Evolutionary conservation across 2,888 invertebrate species (phyloP).

Genomic region (Boloria selene): DNA sequence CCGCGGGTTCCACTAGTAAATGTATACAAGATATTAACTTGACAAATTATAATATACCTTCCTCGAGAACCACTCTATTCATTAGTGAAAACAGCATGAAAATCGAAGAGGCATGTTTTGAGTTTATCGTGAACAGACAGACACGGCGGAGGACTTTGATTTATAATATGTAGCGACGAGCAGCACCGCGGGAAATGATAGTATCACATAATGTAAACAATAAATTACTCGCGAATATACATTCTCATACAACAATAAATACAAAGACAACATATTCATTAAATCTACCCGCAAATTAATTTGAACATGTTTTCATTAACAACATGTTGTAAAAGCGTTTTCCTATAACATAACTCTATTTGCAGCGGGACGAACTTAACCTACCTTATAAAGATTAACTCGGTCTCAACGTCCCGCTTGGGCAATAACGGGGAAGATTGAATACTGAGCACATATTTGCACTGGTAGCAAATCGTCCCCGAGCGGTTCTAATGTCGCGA

Average conservation of each 20-base stretch:
- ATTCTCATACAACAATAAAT: not conserved
- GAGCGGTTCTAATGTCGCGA: conserved; percentile 41
- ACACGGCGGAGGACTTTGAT: too few species aligned
- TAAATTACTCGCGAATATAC: too few species aligned
- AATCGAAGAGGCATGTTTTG: too few species aligned
- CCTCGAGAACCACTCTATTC: too few species aligned
- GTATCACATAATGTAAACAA: too few species aligned
- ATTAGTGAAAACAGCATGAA: too few species aligned
- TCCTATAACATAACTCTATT: conserved; percentile 27
- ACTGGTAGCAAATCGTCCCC: conserved; percentile 44
- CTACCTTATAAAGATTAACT: conserved; percentile 42
- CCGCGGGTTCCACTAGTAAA: too few species aligned
- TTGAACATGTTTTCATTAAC: conserved; percentile 13
- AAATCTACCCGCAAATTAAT: not conserved
- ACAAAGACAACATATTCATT: not conserved
- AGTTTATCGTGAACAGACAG: too few species aligned
- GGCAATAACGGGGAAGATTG: conserved; percentile 46
- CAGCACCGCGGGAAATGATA: too few species aligned
- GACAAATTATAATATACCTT: too few species aligned
- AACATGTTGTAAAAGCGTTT: conserved; percentile 9
- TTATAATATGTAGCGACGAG: too few species aligned
- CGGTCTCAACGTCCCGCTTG: conserved; percentile 40
- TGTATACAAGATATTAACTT: too few species aligned
- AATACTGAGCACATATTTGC: conserved; percentile 49
- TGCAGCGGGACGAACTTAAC: conserved; percentile 34